Conservation (phyloP, 1,140 invertebrate species). For the Drosophila kurseongensis region DNA sequence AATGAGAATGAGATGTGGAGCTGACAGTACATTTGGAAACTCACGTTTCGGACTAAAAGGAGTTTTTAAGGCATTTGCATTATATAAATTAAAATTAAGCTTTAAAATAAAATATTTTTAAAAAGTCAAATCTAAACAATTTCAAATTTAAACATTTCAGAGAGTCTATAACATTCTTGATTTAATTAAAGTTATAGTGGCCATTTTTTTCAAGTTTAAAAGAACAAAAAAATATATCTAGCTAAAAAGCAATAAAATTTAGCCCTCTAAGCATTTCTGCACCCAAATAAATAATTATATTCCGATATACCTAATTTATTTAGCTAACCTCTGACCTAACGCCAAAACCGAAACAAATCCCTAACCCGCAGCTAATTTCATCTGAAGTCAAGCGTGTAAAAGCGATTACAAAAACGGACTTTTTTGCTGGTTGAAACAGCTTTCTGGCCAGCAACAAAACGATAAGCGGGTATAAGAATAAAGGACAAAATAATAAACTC, state of each 20-base stretch:
- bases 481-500: slow-evolving; percentile 80
- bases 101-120: too few relatives aligned
- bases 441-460: slow-evolving; percentile 45
- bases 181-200: too few relatives aligned
- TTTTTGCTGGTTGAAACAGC: slow-evolving; percentile 51
- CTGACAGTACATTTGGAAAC: slow-evolving; percentile 8
- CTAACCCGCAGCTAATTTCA: slow-evolving; percentile 69
- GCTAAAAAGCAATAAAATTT: neutral
- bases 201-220: too few relatives aligned
- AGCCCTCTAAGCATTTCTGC: neutral
- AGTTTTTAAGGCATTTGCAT: neutral
- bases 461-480: slow-evolving; percentile 69
- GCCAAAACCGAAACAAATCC: slow-evolving; percentile 37
- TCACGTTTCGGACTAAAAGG: neutral
- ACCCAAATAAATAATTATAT: slow-evolving; percentile 19
- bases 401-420: slow-evolving; percentile 67
- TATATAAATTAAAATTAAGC: too few relatives aligned
- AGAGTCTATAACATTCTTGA: too few relatives aligned
- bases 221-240: too few relatives aligned
- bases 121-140: neutral
- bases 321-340: slow-evolving; percentile 11
- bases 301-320: slow-evolving; percentile 56
- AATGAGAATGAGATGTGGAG: slow-evolving; percentile 8
- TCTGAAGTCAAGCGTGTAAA: slow-evolving; percentile 76
- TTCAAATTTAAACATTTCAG: neutral